Base-by-base conservation (phyloP, 2,797 vertebrate genomes). In the Melanotaenia maccullochi region DNA sequence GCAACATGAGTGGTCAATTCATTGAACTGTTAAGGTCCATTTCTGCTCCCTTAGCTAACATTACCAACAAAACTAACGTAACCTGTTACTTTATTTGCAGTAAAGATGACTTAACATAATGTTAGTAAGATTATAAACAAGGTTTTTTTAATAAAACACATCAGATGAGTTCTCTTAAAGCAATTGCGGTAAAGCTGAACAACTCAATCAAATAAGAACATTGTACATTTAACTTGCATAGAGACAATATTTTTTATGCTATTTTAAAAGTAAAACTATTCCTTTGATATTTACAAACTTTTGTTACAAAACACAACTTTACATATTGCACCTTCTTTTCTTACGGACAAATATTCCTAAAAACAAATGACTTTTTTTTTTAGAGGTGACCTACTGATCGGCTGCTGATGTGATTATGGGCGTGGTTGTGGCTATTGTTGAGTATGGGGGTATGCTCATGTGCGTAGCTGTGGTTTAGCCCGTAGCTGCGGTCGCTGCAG, bases 361-460 rank as follows among this genome's bases (percentile, higher is more conserved):
- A 35, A 5, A 70, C 55, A 62, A 73, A 11, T 3, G 8, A 33
- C 18, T 4, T 40, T 40, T 40, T 0, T 57, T 52, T 33, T 40
- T 47, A 28, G 5, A 4, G 36, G 16, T 55, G 69, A 93, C 92
- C 68, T 93, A 93, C 92, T 88, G 89, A 61, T 79, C 84, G 85
- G 75, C 75, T 49, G 88, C 71, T 65, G 84, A 73, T 55, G 84
- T 90, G 76, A 87, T 83, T 83, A 82, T 81, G 75, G 64, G 13
- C 62, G 54, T 91, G 89, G 81, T 85, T 92, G 71, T 90, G 91
- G 84, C 78, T 75, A 33, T 89, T 87, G 87, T 90, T 88, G 70
- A 86, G 76, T 58, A 84, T 68, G 55, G 81, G 81, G 64, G 36
- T 91, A 52, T 85, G 89, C 81, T 90, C 82, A 49, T 84, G 79